Conservation (phyloP, 1,140 invertebrate genomes). For the Acromyrmex heyeri region DNA sequence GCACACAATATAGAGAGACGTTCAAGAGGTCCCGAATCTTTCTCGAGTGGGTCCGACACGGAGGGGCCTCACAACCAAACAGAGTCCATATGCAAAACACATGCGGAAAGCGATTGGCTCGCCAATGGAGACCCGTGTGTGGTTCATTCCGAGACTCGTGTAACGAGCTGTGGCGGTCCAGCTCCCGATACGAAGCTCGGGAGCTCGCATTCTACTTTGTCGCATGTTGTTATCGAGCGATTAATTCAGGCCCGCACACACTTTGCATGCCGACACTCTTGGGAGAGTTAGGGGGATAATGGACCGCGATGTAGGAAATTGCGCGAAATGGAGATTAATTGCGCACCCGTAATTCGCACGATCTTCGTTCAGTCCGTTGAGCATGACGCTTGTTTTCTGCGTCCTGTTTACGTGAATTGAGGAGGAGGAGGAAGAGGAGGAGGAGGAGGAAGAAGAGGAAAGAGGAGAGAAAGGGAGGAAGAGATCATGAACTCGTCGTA, state of each 20-base stretch:
- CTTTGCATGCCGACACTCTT: neutral
- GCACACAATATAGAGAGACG: constrained; percentile 27
- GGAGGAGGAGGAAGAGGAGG: neutral
- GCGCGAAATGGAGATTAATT: constrained; percentile 52
- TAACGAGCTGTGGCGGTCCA: neutral
- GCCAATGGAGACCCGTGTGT: neutral
- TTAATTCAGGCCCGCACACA: constrained; percentile 35
- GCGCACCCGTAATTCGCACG: neutral
- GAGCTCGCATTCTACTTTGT: neutral
- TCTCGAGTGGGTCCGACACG: neutral
- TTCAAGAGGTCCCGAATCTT: constrained; percentile 32
- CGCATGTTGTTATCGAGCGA: constrained; percentile 39
- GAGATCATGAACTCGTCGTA: neutral
- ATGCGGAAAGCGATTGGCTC: constrained; percentile 57
- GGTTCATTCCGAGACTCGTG: constrained; percentile 1
- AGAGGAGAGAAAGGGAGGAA: neutral
- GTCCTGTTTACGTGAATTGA: constrained; percentile 32
- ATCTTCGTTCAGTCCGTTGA: constrained; percentile 11
- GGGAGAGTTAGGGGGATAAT: constrained; percentile 13
- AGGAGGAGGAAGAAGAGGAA: neutral
- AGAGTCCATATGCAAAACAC: constrained; percentile 69
- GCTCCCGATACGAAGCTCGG: neutral
- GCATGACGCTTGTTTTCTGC: constrained; percentile 18
- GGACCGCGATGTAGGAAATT: constrained; percentile 19
- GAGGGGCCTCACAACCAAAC: constrained; percentile 8